Percentiles rank a stretch among this genome's conserved stretches.
Evolutionary conservation across 2,797 vertebrate species (phyloP).

Genomic region (Knipowitschia caucasica): DNA sequence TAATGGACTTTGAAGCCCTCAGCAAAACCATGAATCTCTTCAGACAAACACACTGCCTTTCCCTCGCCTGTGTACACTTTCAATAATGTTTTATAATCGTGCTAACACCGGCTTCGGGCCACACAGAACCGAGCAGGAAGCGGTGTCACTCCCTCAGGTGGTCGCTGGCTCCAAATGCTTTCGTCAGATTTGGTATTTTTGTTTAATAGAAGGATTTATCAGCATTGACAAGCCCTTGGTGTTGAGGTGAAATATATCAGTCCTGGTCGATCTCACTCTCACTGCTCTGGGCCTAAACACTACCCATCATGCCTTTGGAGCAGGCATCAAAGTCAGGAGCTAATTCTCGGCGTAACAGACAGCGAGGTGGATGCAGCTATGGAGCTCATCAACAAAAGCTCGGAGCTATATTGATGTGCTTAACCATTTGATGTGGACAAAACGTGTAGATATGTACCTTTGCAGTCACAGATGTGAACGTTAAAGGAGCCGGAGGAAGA

Average conservation of each 20-base stretch:
- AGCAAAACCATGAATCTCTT: background rate
- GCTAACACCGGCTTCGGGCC: background rate
- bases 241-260: slow-evolving; percentile 2
- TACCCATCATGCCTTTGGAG: slow-evolving; percentile 38
- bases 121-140: slow-evolving; percentile 8
- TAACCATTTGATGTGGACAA: background rate
- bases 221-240: slow-evolving; percentile 26
- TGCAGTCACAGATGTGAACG: too few relatives aligned
- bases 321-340: background rate
- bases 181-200: slow-evolving; percentile 16
- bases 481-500: too few relatives aligned
- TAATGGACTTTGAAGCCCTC: background rate
- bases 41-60: background rate
- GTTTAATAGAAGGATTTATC: slow-evolving; percentile 30
- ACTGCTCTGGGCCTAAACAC: slow-evolving; percentile 15
- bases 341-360: slow-evolving; percentile 39
- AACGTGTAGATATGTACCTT: too few relatives aligned
- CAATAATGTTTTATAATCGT: slow-evolving; percentile 9
- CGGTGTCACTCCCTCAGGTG: slow-evolving; percentile 15
- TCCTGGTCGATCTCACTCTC: slow-evolving; percentile 18
- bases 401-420: background rate
- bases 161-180: slow-evolving; percentile 8
- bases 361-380: slow-evolving; percentile 24
- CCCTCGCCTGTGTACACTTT: slow-evolving; percentile 3
- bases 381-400: slow-evolving; percentile 13